These are phyloP conservation scores for Solea solea DNA, from an alignment of 2,113 vertebrate genomes.

Conservation along the genomic window DNA sequence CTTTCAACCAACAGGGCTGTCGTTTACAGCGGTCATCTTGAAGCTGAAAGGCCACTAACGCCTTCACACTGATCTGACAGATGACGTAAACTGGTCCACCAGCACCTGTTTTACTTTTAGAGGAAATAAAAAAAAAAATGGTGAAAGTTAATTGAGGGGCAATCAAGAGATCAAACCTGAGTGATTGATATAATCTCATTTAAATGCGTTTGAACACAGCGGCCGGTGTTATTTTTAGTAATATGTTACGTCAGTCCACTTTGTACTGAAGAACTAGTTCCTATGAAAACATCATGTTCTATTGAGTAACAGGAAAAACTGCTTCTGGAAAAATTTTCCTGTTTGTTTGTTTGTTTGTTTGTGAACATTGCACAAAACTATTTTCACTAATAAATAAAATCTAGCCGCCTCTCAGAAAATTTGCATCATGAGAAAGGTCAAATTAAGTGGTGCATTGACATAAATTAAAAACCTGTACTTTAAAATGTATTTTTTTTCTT, in stretches of 20 bases:
- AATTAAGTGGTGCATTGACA: too few species aligned
- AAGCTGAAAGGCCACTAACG: constrained; percentile 15
- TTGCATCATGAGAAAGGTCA: too few species aligned
- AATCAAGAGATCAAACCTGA: not conserved
- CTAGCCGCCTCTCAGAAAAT: too few species aligned
- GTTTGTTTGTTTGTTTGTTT: too few species aligned
- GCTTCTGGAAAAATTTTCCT: not conserved
- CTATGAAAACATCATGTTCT: not conserved
- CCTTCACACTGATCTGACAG: too few species aligned
- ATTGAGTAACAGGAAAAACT: not conserved
- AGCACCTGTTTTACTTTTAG: not conserved
- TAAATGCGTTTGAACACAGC: not conserved
- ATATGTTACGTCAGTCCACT: not conserved
- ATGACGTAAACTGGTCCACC: too few species aligned
- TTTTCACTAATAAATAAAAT: too few species aligned
- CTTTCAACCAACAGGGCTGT: constrained; percentile 9
- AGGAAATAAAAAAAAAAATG: not conserved
- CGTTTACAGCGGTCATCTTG: constrained; percentile 37
- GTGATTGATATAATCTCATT: not conserved
- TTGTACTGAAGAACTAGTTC: not conserved
- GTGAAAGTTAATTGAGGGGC: not conserved
- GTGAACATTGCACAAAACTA: too few species aligned
- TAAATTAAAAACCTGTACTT: too few species aligned
- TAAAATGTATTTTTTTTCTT: too few species aligned
- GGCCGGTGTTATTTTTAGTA: not conserved